These are phyloP conservation scores for Pachycephus smyrnensis DNA, from an alignment of 2,888 invertebrate species.

Conservation along the genomic window DNA sequence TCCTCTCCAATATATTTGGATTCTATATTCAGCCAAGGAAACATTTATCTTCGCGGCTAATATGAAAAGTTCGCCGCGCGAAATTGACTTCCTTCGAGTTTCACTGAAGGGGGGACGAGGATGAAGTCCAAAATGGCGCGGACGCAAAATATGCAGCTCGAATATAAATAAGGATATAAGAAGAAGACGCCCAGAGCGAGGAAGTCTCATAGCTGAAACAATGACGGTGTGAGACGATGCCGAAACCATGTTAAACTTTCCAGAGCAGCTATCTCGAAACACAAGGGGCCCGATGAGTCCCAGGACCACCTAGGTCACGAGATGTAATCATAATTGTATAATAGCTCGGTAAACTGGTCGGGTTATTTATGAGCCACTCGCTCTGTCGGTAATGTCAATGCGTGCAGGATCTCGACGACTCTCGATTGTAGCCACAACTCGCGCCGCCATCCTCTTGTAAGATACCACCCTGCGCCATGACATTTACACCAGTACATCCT, in stretches of 20 bases:
- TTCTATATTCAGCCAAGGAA: neutral
- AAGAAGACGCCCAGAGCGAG: neutral
- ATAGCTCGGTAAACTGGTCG: slow-evolving; percentile 58
- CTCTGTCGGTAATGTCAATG: slow-evolving; percentile 57
- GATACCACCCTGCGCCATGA: slow-evolving; percentile 30
- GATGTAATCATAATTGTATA: slow-evolving; percentile 64
- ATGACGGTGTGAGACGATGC: slow-evolving; percentile 30
- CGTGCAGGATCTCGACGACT: slow-evolving; percentile 37
- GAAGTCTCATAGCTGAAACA: slow-evolving; percentile 26
- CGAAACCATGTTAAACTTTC: slow-evolving; percentile 37
- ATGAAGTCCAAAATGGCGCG: neutral
- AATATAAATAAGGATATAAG: neutral
- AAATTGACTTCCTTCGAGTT: neutral
- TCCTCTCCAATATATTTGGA: neutral
- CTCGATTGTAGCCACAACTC: slow-evolving; percentile 17
- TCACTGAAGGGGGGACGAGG: neutral
- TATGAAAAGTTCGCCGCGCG: neutral
- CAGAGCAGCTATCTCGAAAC: slow-evolving; percentile 40
- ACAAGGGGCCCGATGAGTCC: slow-evolving; percentile 32
- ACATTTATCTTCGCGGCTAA: neutral
- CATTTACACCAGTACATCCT: slow-evolving; percentile 37
- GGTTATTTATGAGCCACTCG: slow-evolving; percentile 59
- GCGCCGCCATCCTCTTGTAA: slow-evolving; percentile 10
- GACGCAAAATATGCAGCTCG: neutral
- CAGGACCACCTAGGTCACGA: slow-evolving; percentile 56